Conservation (phyloP, 2,113 vertebrate species). For the Labrus mixtus region DNA sequence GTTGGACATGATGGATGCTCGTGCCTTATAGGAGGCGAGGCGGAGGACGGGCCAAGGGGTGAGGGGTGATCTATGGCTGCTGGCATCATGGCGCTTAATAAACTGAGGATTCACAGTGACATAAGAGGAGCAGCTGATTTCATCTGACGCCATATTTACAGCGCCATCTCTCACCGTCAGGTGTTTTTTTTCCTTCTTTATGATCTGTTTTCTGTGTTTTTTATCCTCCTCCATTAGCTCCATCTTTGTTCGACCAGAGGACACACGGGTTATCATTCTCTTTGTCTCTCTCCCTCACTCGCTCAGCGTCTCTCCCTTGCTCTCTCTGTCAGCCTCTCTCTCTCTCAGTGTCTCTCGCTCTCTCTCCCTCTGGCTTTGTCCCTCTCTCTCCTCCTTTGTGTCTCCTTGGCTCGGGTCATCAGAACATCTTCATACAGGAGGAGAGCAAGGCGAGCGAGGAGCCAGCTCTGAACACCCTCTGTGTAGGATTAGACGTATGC, state of each 20-base stretch:
- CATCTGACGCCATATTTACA: background rate
- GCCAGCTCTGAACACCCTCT: background rate
- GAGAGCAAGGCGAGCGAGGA: background rate
- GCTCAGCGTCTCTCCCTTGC: background rate
- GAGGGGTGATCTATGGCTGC: slow-evolving; percentile 40
- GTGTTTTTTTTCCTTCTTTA: background rate
- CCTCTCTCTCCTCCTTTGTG: background rate
- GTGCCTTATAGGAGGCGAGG: background rate
- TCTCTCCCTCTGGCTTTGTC: background rate
- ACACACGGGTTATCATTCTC: slow-evolving; percentile 4
- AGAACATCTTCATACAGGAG: slow-evolving; percentile 9
- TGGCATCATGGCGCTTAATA: slow-evolving; percentile 41
- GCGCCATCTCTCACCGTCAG: slow-evolving; percentile 4
- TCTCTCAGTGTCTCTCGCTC: too few relatives aligned
- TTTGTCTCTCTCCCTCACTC: background rate
- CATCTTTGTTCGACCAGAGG: background rate
- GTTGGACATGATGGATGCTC: slow-evolving; percentile 46
- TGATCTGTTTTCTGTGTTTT: background rate
- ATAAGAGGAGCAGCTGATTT: background rate
- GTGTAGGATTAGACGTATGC: background rate
- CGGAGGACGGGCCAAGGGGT: background rate
- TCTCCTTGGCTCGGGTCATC: slow-evolving; percentile 27
- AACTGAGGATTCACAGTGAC: slow-evolving; percentile 31
- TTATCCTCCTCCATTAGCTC: background rate
- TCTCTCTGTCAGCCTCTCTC: background rate